Evolutionary conservation across 2,797 vertebrate species (phyloP).

Genomic region (Aphelocoma californica): DNA sequence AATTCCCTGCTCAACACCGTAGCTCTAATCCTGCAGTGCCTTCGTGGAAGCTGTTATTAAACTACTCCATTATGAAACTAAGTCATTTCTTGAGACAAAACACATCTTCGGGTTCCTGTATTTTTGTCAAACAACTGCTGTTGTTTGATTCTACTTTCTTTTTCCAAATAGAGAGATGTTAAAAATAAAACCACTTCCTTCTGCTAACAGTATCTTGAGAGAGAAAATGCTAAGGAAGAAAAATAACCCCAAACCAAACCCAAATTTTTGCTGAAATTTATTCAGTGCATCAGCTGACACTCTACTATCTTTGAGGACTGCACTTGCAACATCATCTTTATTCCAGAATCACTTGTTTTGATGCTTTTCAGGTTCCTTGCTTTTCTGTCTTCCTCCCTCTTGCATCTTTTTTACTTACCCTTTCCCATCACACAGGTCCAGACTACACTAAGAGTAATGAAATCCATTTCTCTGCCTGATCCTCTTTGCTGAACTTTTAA

Average conservation of each 20-base stretch:
- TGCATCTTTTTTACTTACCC: neutral
- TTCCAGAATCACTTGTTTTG: neutral
- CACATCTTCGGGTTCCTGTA: neutral
- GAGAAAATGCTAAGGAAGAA: neutral
- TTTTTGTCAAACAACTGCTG: slow-evolving; percentile 13
- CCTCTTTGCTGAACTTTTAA: neutral
- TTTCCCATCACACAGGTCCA: neutral
- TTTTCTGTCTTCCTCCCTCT: neutral
- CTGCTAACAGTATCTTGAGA: neutral
- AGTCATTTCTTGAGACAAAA: slow-evolving; percentile 18
- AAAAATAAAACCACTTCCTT: slow-evolving; percentile 46
- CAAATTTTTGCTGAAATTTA: neutral
- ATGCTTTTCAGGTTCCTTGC: neutral
- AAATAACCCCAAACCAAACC: neutral
- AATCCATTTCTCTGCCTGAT: neutral
- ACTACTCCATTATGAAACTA: neutral
- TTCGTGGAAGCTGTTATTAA: neutral
- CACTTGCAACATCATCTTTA: neutral
- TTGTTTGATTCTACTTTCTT: slow-evolving; percentile 7
- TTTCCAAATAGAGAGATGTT: slow-evolving; percentile 18
- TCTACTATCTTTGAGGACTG: neutral
- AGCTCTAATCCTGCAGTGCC: neutral
- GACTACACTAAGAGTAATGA: neutral
- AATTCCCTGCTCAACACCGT: neutral
- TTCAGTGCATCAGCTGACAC: slow-evolving; percentile 1